Conservation (phyloP, 2,797 vertebrate genomes). For the Propithecus perrieri region DNA sequence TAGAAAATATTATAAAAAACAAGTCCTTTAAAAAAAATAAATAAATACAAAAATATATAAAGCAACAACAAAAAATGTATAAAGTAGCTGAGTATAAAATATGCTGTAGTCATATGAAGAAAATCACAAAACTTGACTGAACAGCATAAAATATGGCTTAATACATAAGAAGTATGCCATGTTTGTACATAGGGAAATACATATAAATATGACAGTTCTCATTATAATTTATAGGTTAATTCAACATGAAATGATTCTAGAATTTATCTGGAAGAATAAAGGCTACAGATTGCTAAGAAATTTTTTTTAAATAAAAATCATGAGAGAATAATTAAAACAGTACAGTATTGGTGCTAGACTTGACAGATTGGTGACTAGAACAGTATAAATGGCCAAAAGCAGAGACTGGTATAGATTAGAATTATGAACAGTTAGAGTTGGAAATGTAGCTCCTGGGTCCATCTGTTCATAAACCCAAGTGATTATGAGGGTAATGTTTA, state of each 20-base stretch:
- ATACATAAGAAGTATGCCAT: background rate
- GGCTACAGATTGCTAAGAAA: conserved; percentile 21
- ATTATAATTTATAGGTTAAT: conserved; percentile 39
- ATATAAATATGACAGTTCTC: background rate
- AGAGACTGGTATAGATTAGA: conserved; percentile 65
- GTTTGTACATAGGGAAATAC: background rate
- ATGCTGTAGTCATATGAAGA: background rate
- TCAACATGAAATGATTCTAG: conserved; percentile 59
- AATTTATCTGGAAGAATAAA: conserved; percentile 69
- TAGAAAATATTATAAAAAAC: background rate
- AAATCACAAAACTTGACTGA: background rate
- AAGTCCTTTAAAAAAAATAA: background rate
- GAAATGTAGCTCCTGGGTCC: conserved; percentile 47
- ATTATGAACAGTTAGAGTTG: conserved; percentile 65
- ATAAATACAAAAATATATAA: background rate
- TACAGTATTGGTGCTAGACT: conserved; percentile 62
- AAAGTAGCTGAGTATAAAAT: background rate
- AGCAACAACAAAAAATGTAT: background rate
- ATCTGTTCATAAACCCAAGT: conserved; percentile 52
- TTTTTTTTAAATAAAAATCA: conserved; percentile 44
- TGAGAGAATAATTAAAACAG: conserved; percentile 67
- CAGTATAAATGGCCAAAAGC: conserved; percentile 62
- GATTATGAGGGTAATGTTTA: background rate
- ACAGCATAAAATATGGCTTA: background rate
- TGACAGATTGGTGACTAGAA: conserved; percentile 70